Evolutionary conservation across 2,113 vertebrate species (phyloP).

Genomic region (Aix galericulata): DNA sequence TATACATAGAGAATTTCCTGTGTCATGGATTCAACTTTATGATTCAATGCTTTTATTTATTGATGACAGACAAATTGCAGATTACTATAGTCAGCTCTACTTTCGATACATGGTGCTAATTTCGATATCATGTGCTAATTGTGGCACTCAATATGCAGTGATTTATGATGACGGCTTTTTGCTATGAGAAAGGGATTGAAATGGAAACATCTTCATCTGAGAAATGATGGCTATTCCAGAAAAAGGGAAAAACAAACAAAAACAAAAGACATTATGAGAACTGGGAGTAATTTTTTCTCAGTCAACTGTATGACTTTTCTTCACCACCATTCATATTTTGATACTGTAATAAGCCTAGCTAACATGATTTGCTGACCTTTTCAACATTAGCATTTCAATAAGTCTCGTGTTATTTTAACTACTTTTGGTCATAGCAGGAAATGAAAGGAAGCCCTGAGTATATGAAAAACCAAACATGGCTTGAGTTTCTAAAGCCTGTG

Average conservation of each 20-base stretch:
- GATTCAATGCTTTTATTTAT: background rate
- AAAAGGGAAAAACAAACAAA: background rate
- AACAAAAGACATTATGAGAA: background rate
- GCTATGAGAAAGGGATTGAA: background rate
- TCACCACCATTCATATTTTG: background rate
- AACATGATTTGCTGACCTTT: background rate
- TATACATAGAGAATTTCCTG: background rate
- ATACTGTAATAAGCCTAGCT: background rate
- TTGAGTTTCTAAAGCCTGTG: background rate
- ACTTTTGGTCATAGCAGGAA: fast-evolving
- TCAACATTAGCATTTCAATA: background rate
- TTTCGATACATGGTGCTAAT: background rate
- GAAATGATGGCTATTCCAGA: background rate
- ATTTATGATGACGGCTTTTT: background rate
- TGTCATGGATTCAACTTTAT: no score
- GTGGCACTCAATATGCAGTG: no score
- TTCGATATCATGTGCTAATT: background rate
- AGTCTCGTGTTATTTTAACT: background rate
- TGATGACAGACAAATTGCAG: background rate
- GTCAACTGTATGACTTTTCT: background rate
- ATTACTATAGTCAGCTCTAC: background rate
- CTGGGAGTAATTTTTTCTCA: background rate
- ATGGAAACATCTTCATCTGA: background rate
- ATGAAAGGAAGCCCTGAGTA: background rate
- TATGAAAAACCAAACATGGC: background rate